A percentile compares a stretch with the other conserved stretches of the same genome.
Evolutionary conservation across 2,888 invertebrate species (phyloP).

Genomic region (Crepidodera aurea): DNA sequence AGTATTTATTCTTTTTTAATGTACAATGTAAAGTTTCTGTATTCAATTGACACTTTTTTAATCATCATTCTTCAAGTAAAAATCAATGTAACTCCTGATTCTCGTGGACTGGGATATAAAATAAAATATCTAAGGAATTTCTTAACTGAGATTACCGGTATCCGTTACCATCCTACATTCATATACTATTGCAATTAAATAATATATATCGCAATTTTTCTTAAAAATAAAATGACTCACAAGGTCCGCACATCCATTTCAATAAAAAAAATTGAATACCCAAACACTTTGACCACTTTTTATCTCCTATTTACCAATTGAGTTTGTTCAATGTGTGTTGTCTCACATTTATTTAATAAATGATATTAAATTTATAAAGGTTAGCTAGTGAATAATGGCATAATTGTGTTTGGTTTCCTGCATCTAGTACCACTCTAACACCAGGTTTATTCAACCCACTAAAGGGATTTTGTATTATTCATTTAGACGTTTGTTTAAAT

Average conservation of each 20-base stretch:
- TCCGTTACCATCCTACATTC: no score
- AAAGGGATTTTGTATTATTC: background rate
- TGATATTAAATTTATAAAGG: slow-evolving; percentile 9
- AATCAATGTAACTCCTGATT: no score
- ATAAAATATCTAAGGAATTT: no score
- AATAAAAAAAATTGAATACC: slow-evolving; percentile 13
- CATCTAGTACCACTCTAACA: slow-evolving; percentile 27
- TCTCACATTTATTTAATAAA: slow-evolving; percentile 38
- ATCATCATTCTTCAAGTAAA: no score
- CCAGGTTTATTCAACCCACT: slow-evolving; percentile 41
- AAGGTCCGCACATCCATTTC: background rate
- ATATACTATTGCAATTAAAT: no score
- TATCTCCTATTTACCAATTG: slow-evolving; percentile 14
- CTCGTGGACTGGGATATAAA: no score
- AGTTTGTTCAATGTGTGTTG: slow-evolving; percentile 14
- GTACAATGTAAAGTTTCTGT: no score
- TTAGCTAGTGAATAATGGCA: slow-evolving; percentile 37
- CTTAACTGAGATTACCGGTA: no score
- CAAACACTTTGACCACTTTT: slow-evolving; percentile 10
- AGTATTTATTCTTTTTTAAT: no score
- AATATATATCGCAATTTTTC: background rate
- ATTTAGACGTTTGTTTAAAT: background rate
- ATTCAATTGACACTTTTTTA: no score
- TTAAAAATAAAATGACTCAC: background rate
- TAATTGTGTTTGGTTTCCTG: slow-evolving; percentile 38